These are phyloP conservation scores for Drosophila novamexicana DNA, from an alignment of 1,140 invertebrate genomes.

Conservation along the genomic window DNA sequence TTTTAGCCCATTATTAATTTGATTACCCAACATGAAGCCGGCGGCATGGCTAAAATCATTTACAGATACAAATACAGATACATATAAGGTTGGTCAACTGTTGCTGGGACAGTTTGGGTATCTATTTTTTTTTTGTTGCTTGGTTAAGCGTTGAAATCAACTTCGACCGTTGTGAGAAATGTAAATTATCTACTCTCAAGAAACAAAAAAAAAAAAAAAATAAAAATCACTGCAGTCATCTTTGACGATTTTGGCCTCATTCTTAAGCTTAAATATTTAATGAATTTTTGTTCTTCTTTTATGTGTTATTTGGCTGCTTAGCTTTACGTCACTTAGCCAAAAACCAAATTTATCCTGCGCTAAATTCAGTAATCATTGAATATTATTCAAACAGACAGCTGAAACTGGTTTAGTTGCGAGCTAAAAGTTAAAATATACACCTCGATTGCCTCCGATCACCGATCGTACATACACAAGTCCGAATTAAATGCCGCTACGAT, in stretches of 20 bases:
- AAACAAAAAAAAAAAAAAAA: not conserved
- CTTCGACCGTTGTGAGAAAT: constrained; percentile 31
- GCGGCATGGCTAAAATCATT: constrained; percentile 41
- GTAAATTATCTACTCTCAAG: constrained; percentile 36
- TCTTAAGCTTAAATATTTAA: constrained; percentile 20
- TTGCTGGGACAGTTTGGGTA: constrained; percentile 5
- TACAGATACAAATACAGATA: constrained; percentile 32
- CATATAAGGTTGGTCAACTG: constrained; percentile 5
- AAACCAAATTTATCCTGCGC: constrained; percentile 52
- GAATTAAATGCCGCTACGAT: constrained; percentile 56
- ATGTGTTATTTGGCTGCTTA: not conserved
- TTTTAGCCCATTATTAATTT: constrained; percentile 74
- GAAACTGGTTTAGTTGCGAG: constrained; percentile 58
- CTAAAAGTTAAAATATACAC: constrained; percentile 39
- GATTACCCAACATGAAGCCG: constrained; percentile 66
- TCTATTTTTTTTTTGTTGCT: constrained; percentile 1
- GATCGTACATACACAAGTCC: not conserved
- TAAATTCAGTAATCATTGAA: constrained; percentile 39
- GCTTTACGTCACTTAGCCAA: constrained; percentile 26
- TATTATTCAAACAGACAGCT: constrained; percentile 31
- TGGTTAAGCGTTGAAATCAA: not conserved
- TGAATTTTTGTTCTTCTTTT: not conserved
- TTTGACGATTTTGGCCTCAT: constrained; percentile 19
- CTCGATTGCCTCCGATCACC: constrained; percentile 36
- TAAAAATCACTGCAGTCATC: constrained; percentile 11